Conservation (phyloP, 1,140 invertebrate genomes). For the Steinernema khuongi region DNA sequence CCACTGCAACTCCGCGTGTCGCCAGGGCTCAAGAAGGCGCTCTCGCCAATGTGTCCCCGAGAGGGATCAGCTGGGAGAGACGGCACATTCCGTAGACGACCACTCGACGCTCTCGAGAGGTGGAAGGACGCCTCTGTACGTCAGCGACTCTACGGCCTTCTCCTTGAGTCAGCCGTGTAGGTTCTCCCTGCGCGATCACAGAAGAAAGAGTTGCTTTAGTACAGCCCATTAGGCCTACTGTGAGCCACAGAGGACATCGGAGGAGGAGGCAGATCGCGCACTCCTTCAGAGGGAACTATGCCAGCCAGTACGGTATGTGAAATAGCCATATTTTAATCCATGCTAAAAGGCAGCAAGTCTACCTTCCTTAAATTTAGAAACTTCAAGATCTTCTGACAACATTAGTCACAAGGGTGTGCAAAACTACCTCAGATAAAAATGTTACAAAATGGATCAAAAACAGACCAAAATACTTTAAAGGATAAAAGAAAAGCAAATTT, state of each 20-base stretch:
- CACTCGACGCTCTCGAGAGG: neutral
- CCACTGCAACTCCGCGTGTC: slow-evolving; percentile 23
- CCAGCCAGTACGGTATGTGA: neutral
- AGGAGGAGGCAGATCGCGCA: neutral
- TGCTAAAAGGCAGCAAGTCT: neutral
- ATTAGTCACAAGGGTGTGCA: too few relatives aligned
- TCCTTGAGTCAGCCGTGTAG: neutral
- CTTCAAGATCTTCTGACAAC: too few relatives aligned
- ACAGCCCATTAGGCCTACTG: slow-evolving; percentile 25
- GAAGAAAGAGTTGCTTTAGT: neutral
- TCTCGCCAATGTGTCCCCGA: slow-evolving; percentile 25
- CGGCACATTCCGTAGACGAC: slow-evolving; percentile 12
- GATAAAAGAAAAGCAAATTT: too few relatives aligned
- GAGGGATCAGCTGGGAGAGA: slow-evolving; percentile 5
- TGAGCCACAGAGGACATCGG: slow-evolving; percentile 22
- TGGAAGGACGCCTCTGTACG: neutral
- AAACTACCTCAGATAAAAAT: too few relatives aligned
- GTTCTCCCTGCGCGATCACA: neutral
- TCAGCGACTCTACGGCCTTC: neutral
- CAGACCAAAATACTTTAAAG: too few relatives aligned
- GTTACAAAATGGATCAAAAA: too few relatives aligned
- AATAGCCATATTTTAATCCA: neutral
- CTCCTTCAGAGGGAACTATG: too few relatives aligned
- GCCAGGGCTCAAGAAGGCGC: neutral
- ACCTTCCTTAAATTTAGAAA: too few relatives aligned